A percentile compares a stretch with the other conserved stretches of the same genome.
Conservation (phyloP, 2,797 vertebrate species). For the Ibycter americanus region DNA sequence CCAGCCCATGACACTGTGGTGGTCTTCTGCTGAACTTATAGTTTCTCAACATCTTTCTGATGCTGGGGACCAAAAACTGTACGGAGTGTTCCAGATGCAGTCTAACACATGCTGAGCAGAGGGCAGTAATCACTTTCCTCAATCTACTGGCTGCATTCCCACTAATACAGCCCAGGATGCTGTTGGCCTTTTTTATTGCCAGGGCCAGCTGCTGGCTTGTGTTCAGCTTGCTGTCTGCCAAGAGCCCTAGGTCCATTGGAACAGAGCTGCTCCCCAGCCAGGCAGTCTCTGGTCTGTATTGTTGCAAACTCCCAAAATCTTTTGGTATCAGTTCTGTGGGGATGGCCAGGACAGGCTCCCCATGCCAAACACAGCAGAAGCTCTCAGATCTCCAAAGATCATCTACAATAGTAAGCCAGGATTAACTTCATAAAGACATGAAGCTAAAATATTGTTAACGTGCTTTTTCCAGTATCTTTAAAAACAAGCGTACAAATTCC, state of each 20-base stretch:
- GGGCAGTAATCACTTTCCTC: not conserved
- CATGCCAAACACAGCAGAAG: not conserved
- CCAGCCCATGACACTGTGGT: not conserved
- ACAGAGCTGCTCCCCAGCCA: not conserved
- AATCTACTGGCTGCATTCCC: accelerated
- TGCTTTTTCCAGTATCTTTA: not conserved
- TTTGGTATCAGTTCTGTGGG: not conserved
- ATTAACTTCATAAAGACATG: not conserved
- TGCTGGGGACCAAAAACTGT: not conserved
- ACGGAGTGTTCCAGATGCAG: not conserved
- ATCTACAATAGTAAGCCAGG: not conserved
- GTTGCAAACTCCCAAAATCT: not conserved
- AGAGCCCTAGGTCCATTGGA: not conserved
- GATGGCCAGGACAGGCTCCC: not conserved
- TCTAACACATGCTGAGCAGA: not conserved
- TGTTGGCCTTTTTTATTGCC: not conserved
- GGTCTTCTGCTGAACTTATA: not conserved
- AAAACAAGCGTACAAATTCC: not conserved
- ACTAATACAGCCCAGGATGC: not conserved
- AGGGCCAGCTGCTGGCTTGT: not conserved
- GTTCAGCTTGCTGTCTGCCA: not conserved
- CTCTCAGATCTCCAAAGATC: not conserved
- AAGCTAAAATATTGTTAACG: not conserved
- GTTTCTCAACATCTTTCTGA: not conserved
- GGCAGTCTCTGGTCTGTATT: not conserved